Percentiles rank a stretch among this genome's conserved stretches.
Evolutionary conservation across 2,113 vertebrate species (phyloP).

Genomic region (Neotragus moschatus): DNA sequence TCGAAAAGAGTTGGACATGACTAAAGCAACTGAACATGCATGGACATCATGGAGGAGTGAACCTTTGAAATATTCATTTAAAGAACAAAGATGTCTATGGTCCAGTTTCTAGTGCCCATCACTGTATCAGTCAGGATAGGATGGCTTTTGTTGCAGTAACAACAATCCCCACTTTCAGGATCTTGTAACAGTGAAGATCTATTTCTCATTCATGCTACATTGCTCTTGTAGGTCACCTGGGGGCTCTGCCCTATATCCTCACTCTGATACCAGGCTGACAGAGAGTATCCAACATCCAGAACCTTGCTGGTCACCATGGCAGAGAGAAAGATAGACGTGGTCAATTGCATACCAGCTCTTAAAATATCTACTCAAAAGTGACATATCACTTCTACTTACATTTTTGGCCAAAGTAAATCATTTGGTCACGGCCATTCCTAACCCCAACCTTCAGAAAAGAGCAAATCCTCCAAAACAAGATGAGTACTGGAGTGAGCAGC

Average conservation of each 20-base stretch:
- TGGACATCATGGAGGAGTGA: neutral
- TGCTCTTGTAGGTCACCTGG: neutral
- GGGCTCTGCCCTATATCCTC: neutral
- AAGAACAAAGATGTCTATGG: neutral
- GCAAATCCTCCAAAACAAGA: neutral
- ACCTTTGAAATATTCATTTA: neutral
- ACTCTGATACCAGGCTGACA: neutral
- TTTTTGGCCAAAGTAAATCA: neutral
- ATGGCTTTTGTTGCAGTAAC: neutral
- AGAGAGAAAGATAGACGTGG: neutral
- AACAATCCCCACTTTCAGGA: neutral
- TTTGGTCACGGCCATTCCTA: neutral
- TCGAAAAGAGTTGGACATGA: accelerated
- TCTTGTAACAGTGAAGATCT: neutral
- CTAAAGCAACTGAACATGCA: neutral
- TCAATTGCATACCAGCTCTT: neutral
- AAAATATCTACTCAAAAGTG: neutral
- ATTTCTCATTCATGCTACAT: neutral
- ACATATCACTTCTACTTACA: neutral
- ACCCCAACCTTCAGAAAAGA: neutral
- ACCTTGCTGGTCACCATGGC: neutral
- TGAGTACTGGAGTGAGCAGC: neutral
- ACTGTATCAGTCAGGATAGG: neutral
- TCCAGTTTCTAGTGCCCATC: neutral
- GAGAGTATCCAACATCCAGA: neutral